These are phyloP conservation scores for Drosophila neotestacea DNA, from an alignment of 2,888 invertebrate species.

Conservation along the genomic window DNA sequence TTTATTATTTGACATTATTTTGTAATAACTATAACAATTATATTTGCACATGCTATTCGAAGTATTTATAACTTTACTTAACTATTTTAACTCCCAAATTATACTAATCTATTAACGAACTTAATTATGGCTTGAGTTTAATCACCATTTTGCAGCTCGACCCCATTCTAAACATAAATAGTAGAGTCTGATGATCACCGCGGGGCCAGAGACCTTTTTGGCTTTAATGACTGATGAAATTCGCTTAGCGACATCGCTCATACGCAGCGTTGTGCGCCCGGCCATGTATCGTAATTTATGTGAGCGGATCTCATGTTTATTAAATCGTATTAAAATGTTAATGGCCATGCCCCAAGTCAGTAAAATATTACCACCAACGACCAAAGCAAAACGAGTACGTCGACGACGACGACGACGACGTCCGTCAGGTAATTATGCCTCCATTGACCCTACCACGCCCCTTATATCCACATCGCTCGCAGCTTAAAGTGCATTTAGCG, in stretches of 20 bases:
- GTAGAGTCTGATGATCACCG: background rate
- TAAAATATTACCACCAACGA: constrained; percentile 59
- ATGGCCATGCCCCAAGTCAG: constrained; percentile 64
- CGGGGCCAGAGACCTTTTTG: constrained; percentile 14
- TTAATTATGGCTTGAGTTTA: no score
- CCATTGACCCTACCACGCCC: constrained; percentile 65
- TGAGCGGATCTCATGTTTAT: constrained; percentile 63
- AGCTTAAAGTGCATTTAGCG: constrained; percentile 71
- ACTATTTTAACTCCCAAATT: no score
- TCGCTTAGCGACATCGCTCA: constrained; percentile 55
- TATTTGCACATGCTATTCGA: no score
- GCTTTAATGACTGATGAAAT: constrained; percentile 65
- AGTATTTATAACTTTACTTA: background rate
- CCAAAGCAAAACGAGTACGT: constrained; percentile 4
- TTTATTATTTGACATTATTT: no score
- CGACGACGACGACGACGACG: constrained; percentile 8
- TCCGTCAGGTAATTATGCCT: constrained; percentile 75
- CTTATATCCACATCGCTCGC: constrained; percentile 14
- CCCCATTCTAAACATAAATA: background rate
- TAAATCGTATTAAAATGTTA: constrained; percentile 79
- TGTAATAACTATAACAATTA: no score
- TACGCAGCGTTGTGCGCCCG: constrained; percentile 55
- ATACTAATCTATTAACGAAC: no score
- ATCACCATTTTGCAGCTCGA: background rate
- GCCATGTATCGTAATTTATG: constrained; percentile 66